A percentile compares a stretch with the other conserved stretches of the same genome.
Conservation (phyloP, 2,888 invertebrate genomes). For the Incurvaria masculella region DNA sequence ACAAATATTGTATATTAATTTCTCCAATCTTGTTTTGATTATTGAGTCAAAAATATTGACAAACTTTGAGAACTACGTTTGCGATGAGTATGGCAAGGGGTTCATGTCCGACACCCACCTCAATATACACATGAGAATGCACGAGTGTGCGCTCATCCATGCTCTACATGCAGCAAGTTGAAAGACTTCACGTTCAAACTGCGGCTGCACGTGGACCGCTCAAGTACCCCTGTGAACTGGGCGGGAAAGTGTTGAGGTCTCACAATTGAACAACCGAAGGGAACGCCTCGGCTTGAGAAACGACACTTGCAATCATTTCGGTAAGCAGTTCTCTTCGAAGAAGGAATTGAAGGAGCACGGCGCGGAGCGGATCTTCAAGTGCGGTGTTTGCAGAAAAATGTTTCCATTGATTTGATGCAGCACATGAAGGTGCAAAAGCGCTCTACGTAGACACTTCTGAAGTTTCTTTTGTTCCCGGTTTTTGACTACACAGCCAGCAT, state of each 20-base stretch:
- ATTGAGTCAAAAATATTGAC: no score
- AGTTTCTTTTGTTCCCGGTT: no score
- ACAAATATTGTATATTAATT: no score
- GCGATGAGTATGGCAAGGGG: constrained; percentile 51
- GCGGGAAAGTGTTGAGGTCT: constrained; percentile 40
- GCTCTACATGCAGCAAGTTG: background rate
- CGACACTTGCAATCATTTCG: background rate
- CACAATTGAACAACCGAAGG: constrained; percentile 38
- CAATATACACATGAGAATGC: constrained; percentile 57
- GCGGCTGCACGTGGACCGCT: constrained; percentile 11
- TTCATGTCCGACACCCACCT: constrained; percentile 59
- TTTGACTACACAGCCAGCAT: no score
- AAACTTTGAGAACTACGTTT: no score
- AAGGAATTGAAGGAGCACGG: background rate
- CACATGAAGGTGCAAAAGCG: no score
- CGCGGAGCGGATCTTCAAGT: background rate
- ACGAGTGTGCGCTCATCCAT: no score
- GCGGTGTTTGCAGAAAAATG: background rate
- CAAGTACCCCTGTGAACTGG: constrained; percentile 37
- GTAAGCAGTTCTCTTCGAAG: background rate
- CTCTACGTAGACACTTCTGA: no score
- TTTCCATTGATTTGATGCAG: background rate
- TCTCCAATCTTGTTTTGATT: no score
- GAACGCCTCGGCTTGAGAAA: constrained; percentile 34
- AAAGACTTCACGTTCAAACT: background rate